A percentile compares a stretch with the other conserved stretches of the same genome.
These are phyloP conservation scores for Imbricaverruca yamaguchii DNA, from an alignment of 2,888 invertebrate genomes.

Conservation along the genomic window DNA sequence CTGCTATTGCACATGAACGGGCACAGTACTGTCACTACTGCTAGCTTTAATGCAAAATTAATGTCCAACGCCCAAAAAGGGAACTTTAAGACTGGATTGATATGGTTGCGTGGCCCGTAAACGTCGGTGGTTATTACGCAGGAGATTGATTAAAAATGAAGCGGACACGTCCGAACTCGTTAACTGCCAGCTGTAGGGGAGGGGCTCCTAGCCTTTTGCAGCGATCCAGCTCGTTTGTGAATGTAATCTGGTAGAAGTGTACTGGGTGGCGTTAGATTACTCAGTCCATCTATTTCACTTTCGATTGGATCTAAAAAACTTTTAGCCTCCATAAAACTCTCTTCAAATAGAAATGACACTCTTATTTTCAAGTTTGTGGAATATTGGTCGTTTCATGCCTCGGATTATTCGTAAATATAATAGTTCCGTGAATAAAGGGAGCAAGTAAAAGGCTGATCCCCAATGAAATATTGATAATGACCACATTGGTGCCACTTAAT, in stretches of 20 bases:
- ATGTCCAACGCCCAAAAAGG: constrained; percentile 1
- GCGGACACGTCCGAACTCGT: neutral
- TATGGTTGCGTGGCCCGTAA: neutral
- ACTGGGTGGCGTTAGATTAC: neutral
- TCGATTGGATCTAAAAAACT: neutral
- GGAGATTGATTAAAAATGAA: constrained; percentile 16
- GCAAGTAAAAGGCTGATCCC: neutral
- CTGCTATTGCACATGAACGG: neutral
- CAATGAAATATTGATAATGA: neutral
- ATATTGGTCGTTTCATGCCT: constrained; percentile 10
- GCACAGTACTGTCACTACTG: neutral
- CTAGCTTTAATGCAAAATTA: neutral
- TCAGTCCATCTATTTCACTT: neutral
- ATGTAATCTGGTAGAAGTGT: neutral
- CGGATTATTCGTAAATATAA: constrained; percentile 8
- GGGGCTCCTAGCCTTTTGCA: neutral
- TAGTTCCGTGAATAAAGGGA: constrained; percentile 7
- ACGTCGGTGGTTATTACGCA: constrained; percentile 7
- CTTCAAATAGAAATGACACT: neutral
- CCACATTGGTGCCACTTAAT: neutral
- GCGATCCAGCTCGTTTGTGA: neutral
- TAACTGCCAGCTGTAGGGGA: neutral
- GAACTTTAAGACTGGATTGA: constrained; percentile 5
- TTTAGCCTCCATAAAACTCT: neutral
- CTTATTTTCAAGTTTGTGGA: constrained; percentile 15